Base-by-base conservation (phyloP, 2,113 vertebrate genomes). In the Chroicocephalus ridibundus region DNA sequence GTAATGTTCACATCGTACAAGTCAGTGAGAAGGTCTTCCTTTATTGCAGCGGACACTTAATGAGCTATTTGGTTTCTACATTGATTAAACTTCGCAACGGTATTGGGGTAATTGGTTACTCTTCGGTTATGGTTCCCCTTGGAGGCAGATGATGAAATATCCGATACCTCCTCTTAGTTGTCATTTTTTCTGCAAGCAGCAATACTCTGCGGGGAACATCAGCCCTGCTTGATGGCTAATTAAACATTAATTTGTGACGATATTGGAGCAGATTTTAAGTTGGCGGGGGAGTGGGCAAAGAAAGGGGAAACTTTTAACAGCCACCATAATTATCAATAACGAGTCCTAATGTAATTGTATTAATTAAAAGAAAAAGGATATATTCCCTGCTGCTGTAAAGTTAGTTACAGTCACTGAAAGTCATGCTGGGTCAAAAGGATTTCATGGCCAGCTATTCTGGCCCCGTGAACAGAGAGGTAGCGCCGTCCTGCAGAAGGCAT, bases 151-250 rank as follows among this genome's bases (percentile, higher is more conserved):
- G 72, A 77, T 88, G 82, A 95, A 86, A 86, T 91, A 70, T 42
- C 76, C 0, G 0, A 29, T 90, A 44, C 22, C 38, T 95, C 70
- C 74, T 91, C 74, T 60, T 77, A 64, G 78, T 77, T 93, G 86
- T 85, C 57, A 21, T n/a, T 69, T 94, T 86, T 95, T 92, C 60
- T 79, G 54, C 61, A 55, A 94, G 90, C 75, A 86, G 88, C 80
- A 90, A 74, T 91, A 38, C 82, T 92, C 84, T 90, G 71, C 2
- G 3, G 95, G 79, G 88, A 90, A 44, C 54, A 90, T 92, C 93
- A 82, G 75, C 80, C 94, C 86, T 78, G 70, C 70, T 92, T 89
- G 95, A 96, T 95, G 86, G 81, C 94, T 97, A 97, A 97, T 97
- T 97, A 96, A 95, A 94, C 89, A 68, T 91, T 94, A 97, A 95